Base-by-base conservation (phyloP, 1,140 invertebrate genomes). In the Drosophila nebulosa region DNA sequence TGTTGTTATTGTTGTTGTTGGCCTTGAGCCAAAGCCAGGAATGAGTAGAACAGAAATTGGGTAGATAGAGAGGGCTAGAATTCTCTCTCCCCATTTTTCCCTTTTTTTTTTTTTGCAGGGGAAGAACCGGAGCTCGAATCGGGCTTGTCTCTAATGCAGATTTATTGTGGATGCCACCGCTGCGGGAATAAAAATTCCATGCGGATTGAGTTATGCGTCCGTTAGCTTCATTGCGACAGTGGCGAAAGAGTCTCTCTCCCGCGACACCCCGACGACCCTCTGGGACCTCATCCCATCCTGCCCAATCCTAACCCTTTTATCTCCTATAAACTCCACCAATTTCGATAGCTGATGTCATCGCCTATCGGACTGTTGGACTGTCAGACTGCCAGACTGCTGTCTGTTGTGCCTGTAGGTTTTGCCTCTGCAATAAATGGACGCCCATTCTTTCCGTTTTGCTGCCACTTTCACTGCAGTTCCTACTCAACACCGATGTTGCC, bases 151-250 rank as follows among this genome's bases (percentile, higher is more conserved):
- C 81, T 88, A 88, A 88, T 88, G 83, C 83, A 88, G 83, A 88
- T 88, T 88, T 88, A 88, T 88, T 89, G 79, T 85, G 79, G 63
- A 75, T 88, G 83, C 83, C 83, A 83, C 79, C 78, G 83, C 83
- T 84, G 83, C 84, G 83, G 83, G 79, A 86, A 88, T 86, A 86
- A 86, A 86, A 86, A 86, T 86, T 88, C 78, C 78, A 88, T 88
- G 83, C 79, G 83, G 83, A 86, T 86, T 86, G 83, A 86, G 84
- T 89, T 86, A 88, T 86, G 83, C 83, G 83, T 86, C 78, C 84
- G 83, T 86, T 86, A 86, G 83, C 84, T 86, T 76, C 72, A 68
- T 77, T 77, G 67, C 67, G 74, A 63, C 61, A 68, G 67, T 71
- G 65, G 39, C 39, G 18, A 68, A 72, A 69, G 63, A 67, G 68